Percentiles rank a stretch among this genome's conserved stretches.
phyloP scores from a whole-genome alignment of 2,797 vertebrate species.

The Pogonophryne albipinna region DNA sequence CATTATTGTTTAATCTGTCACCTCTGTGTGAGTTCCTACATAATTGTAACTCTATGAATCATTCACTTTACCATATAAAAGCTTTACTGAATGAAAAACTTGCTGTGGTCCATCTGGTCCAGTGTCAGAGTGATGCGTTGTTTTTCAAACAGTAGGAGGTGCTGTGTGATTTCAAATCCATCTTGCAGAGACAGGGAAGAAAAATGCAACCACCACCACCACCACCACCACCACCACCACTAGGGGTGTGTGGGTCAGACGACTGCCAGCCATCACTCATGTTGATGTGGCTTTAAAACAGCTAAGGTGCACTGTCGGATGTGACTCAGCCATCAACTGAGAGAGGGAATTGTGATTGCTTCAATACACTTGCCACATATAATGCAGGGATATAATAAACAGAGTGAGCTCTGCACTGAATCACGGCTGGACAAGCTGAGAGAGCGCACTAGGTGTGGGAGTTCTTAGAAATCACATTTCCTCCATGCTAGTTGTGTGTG shows the following conservation, averaged over 20 bases:
- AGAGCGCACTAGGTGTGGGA: slow-evolving; percentile 10
- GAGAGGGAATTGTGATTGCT: slow-evolving; percentile 39
- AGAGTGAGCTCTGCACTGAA: slow-evolving; percentile 35
- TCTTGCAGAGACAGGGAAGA: slow-evolving; percentile 29
- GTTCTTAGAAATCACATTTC: slow-evolving; percentile 35
- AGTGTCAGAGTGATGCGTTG: slow-evolving; percentile 29
- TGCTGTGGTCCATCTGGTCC: slow-evolving; percentile 27
- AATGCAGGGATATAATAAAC: slow-evolving; percentile 42
- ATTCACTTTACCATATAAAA: slow-evolving; percentile 39
- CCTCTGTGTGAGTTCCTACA: slow-evolving; percentile 21
- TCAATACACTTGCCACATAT: slow-evolving; percentile 38
- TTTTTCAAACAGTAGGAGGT: slow-evolving; percentile 78
- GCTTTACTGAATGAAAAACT: slow-evolving; percentile 21
- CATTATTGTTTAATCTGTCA: slow-evolving; percentile 38
- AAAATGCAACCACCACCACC: slow-evolving; percentile 12
- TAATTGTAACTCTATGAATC: slow-evolving; percentile 37
- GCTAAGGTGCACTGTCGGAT: slow-evolving; percentile 30
- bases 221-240: too few species aligned
- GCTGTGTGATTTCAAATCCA: slow-evolving; percentile 74
- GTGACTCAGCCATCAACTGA: slow-evolving; percentile 39
- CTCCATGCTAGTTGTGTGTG: slow-evolving; percentile 1
- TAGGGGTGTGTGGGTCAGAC: slow-evolving; percentile 39
- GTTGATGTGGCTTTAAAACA: slow-evolving; percentile 40
- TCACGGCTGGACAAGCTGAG: slow-evolving; percentile 24
- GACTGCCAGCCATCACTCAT: slow-evolving; percentile 52